A percentile compares a stretch with the other conserved stretches of the same genome.
phyloP scores from a whole-genome alignment of 2,113 vertebrate genomes.

The Hystrix brachyura region DNA sequence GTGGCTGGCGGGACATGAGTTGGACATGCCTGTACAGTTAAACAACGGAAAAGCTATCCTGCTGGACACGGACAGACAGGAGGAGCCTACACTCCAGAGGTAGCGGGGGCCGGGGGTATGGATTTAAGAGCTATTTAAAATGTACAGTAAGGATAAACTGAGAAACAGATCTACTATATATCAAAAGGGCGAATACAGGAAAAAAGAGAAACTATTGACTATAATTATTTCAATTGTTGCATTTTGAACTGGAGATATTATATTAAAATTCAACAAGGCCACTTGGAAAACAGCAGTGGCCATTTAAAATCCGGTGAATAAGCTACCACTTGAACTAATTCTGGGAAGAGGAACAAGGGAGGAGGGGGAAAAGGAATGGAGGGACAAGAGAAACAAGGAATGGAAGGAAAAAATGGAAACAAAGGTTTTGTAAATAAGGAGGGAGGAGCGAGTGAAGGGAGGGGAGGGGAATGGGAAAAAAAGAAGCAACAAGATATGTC shows the following conservation, averaged over 20 bases:
- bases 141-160: background rate
- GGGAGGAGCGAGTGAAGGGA: too few species aligned
- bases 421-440: too few species aligned
- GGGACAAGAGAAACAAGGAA: too few species aligned
- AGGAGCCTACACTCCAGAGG: background rate
- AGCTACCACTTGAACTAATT: too few species aligned
- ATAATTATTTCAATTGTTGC: background rate
- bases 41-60: background rate
- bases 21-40: background rate
- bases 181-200: background rate
- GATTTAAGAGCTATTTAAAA: background rate
- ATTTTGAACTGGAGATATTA: background rate
- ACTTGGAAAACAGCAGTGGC: background rate
- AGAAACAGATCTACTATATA: background rate
- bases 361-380: too few species aligned
- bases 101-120: fast-evolving
- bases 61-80: background rate
- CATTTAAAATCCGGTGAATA: background rate
- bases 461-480: too few species aligned
- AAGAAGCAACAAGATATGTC: too few species aligned
- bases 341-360: too few species aligned
- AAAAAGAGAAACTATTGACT: background rate
- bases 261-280: background rate
- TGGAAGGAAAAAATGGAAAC: too few species aligned
- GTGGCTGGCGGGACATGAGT: background rate